Percentiles rank a stretch among this genome's conserved stretches.
These are phyloP conservation scores for Marasmarcha lunaedactyla DNA, from an alignment of 2,888 invertebrate genomes.

Conservation along the genomic window DNA sequence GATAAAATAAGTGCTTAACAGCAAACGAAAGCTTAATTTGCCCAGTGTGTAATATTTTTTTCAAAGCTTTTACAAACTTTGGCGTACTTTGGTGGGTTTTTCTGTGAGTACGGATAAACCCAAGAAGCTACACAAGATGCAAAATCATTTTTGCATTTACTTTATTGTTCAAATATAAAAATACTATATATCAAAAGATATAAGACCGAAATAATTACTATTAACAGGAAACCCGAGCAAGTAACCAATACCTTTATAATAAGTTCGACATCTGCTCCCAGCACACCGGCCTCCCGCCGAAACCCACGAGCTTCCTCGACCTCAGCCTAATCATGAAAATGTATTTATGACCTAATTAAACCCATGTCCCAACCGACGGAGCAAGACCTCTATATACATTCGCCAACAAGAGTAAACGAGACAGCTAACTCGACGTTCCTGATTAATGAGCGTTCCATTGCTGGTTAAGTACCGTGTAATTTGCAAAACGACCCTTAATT, in stretches of 20 bases:
- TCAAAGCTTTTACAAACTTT: too few species aligned
- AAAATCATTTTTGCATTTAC: too few species aligned
- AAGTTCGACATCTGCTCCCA: constrained; percentile 40
- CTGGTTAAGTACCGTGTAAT: constrained; percentile 82
- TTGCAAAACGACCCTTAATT: constrained; percentile 81
- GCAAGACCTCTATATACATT: constrained; percentile 22
- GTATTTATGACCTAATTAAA: constrained; percentile 71
- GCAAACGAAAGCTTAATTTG: too few species aligned
- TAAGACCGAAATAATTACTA: neutral
- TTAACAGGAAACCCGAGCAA: neutral
- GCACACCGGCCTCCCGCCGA: neutral
- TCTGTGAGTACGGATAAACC: too few species aligned
- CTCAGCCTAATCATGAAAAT: constrained; percentile 61
- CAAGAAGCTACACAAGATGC: too few species aligned
- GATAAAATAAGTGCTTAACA: too few species aligned
- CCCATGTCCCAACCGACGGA: constrained; percentile 45
- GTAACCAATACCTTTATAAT: constrained; percentile 28
- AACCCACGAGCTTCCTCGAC: constrained; percentile 5
- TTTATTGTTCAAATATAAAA: too few species aligned
- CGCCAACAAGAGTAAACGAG: constrained; percentile 28
- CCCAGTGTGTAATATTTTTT: too few species aligned
- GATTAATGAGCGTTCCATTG: constrained; percentile 78
- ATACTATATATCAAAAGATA: too few species aligned
- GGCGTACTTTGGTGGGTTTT: too few species aligned
- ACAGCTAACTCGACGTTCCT: constrained; percentile 33